Evolutionary conservation across 2,797 vertebrate species (phyloP), one percentile per base, ranked within the genome.

Genomic region (Chromobotia macracanthus): DNA sequence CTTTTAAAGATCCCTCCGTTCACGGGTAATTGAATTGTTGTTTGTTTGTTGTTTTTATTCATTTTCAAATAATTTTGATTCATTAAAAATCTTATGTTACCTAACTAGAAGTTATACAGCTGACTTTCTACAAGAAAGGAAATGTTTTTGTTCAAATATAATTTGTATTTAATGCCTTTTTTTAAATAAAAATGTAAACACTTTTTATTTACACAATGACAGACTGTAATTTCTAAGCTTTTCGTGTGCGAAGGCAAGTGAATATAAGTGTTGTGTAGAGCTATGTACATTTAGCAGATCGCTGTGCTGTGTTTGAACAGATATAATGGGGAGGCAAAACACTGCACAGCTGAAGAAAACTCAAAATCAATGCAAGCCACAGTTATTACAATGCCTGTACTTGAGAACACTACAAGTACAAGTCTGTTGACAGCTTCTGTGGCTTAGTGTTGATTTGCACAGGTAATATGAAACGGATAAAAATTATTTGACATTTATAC

Each of bases 161-260:
- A 90, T 93, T 92, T 95, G 91, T 95, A 94, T 94, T 95, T 94
- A 94, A 94, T 92, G 91, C 94, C 90, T 90, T 92, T 94, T n/a
- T 92, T 89, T 80, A 83, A 92, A 93, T 90, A 91, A 91, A 44
- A 89, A 44, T 69, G 18, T 90, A 88, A 92, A 95, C 90, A 89
- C 90, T 89, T 94, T 94, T 91, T 92, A 90, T 87, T 75, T 82
- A 82, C 84, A 23, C 55, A 10, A 44, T 19, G 63, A 18, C 25
- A 50, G 65, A 21, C n/a, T 68, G 21, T 68, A 21, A 58, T 68
- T 68, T 60, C 65, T 3, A 25, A 48, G 2, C 64, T 63, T 64
- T 28, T 31, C 11, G 3, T 23, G 23, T 58, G 21, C 3, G 1
- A 21, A 21, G 18, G n/a, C 51, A 55, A 56, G 53, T 56, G 19